phyloP scores from a whole-genome alignment of 1,140 invertebrate species.

The Ylistrum balloti region DNA sequence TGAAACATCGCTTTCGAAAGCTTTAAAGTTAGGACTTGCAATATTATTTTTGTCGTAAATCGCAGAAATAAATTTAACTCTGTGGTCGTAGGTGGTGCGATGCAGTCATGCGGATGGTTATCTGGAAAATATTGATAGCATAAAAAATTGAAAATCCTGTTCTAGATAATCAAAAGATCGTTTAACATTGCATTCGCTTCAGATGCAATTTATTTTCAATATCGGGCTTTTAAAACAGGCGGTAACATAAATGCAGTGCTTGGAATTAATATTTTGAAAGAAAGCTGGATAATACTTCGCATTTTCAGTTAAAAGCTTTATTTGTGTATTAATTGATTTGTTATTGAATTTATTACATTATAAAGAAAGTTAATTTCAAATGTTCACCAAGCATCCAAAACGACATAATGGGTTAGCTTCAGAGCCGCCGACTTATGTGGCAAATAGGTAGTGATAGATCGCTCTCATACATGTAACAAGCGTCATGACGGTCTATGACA shows the following conservation, averaged over 20 bases:
- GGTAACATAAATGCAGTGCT: neutral
- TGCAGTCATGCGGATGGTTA: neutral
- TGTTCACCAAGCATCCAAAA: too few species aligned
- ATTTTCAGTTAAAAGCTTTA: too few species aligned
- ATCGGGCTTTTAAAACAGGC: neutral
- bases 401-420: too few species aligned
- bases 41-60: neutral
- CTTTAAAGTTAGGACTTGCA: neutral
- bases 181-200: neutral
- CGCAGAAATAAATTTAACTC: neutral
- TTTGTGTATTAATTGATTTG: too few species aligned
- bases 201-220: constrained; percentile 6
- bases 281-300: too few species aligned
- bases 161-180: neutral
- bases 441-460: too few species aligned
- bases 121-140: neutral
- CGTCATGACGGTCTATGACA: too few species aligned
- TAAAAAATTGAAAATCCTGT: neutral
- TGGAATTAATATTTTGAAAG: too few species aligned
- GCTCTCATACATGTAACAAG: too few species aligned
- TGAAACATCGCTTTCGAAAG: neutral
- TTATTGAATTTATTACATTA: too few species aligned
- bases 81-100: neutral
- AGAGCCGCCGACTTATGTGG: too few species aligned
- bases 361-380: too few species aligned